Evolutionary conservation across 1,140 invertebrate species (phyloP).

Genomic region (Heliothis subflexa): DNA sequence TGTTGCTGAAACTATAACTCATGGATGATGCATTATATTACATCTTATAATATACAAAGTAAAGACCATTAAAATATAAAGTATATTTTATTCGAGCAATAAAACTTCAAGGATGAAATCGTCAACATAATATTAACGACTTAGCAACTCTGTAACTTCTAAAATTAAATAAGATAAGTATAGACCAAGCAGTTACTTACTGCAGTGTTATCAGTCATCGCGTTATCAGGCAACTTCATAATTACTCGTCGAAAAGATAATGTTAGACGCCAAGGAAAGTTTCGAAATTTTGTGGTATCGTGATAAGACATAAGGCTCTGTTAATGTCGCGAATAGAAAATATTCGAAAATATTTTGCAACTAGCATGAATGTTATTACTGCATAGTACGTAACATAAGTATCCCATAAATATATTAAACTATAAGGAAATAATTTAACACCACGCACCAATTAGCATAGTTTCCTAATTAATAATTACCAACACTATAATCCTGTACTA

Average conservation of each 20-base stretch:
- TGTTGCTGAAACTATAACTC: not conserved
- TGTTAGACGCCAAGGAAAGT: conserved; percentile 19
- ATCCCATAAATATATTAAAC: too few species aligned
- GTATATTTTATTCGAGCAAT: not conserved
- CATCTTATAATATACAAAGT: not conserved
- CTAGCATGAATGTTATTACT: too few species aligned
- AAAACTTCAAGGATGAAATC: conserved; percentile 4
- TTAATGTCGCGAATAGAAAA: not conserved
- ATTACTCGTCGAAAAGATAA: conserved; percentile 35
- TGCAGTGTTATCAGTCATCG: conserved; percentile 36
- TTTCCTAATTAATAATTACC: not conserved
- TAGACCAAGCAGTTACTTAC: not conserved
- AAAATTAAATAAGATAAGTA: not conserved
- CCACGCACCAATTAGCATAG: not conserved
- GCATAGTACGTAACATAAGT: too few species aligned
- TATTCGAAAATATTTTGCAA: not conserved
- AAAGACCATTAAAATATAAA: not conserved
- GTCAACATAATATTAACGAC: not conserved
- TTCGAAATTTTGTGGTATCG: not conserved
- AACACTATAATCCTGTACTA: not conserved
- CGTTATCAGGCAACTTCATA: conserved; percentile 27
- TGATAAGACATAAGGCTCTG: conserved; percentile 8
- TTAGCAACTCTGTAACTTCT: conserved; percentile 10
- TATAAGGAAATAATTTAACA: not conserved
- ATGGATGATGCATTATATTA: not conserved